phyloP scores from a whole-genome alignment of 2,888 invertebrate species.

The Phytoseiulus persimilis region DNA sequence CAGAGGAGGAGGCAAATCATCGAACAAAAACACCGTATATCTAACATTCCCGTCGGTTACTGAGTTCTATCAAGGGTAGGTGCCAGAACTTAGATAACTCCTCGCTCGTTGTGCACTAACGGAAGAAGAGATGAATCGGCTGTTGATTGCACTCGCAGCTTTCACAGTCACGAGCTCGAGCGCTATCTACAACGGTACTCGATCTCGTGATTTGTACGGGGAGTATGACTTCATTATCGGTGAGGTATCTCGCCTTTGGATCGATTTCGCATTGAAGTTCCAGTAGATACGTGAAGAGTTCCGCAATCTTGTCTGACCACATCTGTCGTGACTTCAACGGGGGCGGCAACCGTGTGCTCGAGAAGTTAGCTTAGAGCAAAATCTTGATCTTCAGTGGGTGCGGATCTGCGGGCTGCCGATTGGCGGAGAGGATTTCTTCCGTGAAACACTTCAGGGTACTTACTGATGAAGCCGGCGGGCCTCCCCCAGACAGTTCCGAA shows the following conservation, averaged over 20 bases:
- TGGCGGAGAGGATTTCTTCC: neutral
- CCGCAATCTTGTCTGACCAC: too few species aligned
- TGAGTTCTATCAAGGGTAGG: too few species aligned
- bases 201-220: neutral
- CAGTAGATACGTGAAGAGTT: too few species aligned
- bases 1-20: too few species aligned
- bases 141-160: neutral
- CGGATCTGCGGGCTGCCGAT: constrained; percentile 8
- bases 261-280: neutral
- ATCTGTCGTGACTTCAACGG: too few species aligned
- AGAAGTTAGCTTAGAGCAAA: too few species aligned
- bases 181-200: neutral
- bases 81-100: too few species aligned
- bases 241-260: neutral
- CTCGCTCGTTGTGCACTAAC: too few species aligned
- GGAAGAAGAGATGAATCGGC: neutral
- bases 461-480: neutral
- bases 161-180: neutral
- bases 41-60: too few species aligned
- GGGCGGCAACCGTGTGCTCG: too few species aligned
- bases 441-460: constrained; percentile 9
- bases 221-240: constrained; percentile 39
- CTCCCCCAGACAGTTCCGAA: neutral
- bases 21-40: too few species aligned
- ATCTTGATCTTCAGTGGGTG: neutral